Conservation (phyloP, 2,888 invertebrate species). For the Incurvaria masculella region DNA sequence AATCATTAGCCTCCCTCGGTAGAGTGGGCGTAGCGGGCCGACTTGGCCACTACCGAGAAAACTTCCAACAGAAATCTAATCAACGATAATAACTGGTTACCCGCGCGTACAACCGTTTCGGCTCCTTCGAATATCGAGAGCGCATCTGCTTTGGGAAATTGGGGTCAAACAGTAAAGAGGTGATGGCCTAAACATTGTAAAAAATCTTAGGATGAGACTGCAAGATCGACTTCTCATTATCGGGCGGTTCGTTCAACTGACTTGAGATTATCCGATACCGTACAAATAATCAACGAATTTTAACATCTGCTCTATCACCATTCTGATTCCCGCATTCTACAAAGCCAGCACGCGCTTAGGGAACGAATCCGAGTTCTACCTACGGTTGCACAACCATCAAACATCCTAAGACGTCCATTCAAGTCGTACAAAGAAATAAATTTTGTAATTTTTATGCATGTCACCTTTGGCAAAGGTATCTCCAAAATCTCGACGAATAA, state of each 20-base stretch:
- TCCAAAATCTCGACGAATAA: slow-evolving; percentile 21
- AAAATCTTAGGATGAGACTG: no score
- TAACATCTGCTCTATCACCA: no score
- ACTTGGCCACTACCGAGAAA: slow-evolving; percentile 50
- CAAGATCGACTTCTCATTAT: no score
- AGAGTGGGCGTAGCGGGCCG: slow-evolving; percentile 46
- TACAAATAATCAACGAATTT: no score
- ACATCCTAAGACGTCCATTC: background rate
- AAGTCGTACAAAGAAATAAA: background rate
- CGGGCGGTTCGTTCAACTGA: no score
- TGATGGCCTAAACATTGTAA: no score
- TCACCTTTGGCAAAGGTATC: slow-evolving; percentile 16
- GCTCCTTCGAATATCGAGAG: background rate
- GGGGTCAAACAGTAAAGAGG: no score
- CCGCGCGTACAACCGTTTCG: slow-evolving; percentile 21
- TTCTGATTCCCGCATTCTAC: no score
- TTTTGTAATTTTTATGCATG: slow-evolving; percentile 22
- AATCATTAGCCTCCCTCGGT: slow-evolving; percentile 50
- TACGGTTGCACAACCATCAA: background rate
- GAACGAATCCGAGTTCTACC: no score
- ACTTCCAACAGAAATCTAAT: slow-evolving; percentile 57
- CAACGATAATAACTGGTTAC: slow-evolving; percentile 56
- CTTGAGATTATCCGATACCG: no score
- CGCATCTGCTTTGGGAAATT: background rate
- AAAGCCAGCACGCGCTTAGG: no score